phyloP scores from a whole-genome alignment of 1,140 invertebrate species.

The Radopholus similis region DNA sequence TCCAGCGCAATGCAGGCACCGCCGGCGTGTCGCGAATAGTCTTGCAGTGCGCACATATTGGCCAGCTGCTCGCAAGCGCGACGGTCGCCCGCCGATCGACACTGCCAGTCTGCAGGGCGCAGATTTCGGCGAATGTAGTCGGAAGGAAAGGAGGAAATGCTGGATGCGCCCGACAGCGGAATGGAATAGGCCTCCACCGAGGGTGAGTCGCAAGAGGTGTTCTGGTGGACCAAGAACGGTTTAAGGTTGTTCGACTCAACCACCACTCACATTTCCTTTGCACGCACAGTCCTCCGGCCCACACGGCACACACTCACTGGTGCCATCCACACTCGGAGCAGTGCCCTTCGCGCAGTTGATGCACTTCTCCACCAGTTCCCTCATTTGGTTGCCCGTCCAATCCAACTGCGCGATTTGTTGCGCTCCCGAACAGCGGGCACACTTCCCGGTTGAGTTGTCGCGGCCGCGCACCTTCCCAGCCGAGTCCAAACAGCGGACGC shows the following conservation, averaged over 20 bases:
- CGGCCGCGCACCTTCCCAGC: neutral
- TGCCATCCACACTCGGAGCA: neutral
- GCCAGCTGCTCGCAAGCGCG: constrained; percentile 41
- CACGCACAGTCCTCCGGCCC: constrained; percentile 27
- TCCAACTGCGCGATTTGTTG: constrained; percentile 2
- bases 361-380: constrained; percentile 3
- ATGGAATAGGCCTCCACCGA: neutral
- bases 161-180: neutral
- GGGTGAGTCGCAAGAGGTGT: neutral
- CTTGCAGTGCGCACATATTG: constrained; percentile 47
- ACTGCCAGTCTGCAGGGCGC: constrained; percentile 23
- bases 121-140: constrained; percentile 21
- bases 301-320: constrained; percentile 29
- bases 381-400: neutral
- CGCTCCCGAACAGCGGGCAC: neutral
- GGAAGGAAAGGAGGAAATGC: constrained; percentile 14
- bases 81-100: constrained; percentile 7
- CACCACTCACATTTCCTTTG: constrained; percentile 15
- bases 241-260: constrained; percentile 17
- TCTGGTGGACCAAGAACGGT: constrained; percentile 10
- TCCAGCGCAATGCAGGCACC: constrained; percentile 36
- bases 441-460: neutral
- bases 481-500: constrained; percentile 2
- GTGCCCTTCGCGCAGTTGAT: constrained; percentile 21
- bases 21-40: constrained; percentile 32